phyloP scores from a whole-genome alignment of 2,888 invertebrate species.

The Stenurella melanura region DNA sequence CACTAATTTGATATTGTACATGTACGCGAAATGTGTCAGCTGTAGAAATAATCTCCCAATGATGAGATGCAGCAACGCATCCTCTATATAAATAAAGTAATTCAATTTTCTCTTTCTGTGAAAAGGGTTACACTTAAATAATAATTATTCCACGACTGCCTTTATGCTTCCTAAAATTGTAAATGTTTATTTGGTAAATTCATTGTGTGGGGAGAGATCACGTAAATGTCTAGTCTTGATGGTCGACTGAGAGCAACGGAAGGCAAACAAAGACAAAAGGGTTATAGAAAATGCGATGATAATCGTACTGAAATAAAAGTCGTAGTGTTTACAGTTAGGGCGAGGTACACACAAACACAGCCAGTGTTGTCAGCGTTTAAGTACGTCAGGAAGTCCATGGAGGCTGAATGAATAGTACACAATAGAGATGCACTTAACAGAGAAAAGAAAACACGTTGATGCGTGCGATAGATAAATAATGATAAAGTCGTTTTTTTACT shows the following conservation, averaged over 20 bases:
- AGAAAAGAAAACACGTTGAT: constrained; percentile 63
- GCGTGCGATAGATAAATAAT: constrained; percentile 63
- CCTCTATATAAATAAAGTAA: constrained; percentile 27
- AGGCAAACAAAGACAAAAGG: constrained; percentile 59
- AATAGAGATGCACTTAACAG: constrained; percentile 59
- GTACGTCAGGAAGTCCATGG: constrained; percentile 50
- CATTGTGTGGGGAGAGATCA: constrained; percentile 1
- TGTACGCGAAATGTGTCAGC: constrained; percentile 20
- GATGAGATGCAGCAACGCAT: constrained; percentile 27
- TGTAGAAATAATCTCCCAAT: constrained; percentile 19
- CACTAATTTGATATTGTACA: neutral
- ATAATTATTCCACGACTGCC: constrained; percentile 26
- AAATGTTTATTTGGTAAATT: constrained; percentile 36
- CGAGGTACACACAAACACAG: constrained; percentile 56
- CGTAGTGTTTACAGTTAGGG: constrained; percentile 59
- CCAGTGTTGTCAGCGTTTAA: constrained; percentile 51
- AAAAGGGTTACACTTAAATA: constrained; percentile 27
- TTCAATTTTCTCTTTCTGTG: constrained; percentile 24
- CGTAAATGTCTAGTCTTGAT: constrained; percentile 12
- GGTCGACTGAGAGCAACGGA: constrained; percentile 49
- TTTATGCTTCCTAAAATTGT: constrained; percentile 25
- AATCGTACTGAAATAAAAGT: constrained; percentile 62
- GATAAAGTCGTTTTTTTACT: constrained; percentile 55
- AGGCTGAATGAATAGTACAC: constrained; percentile 55
- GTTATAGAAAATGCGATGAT: constrained; percentile 61